Evolutionary conservation across 2,113 vertebrate species (phyloP).

Genomic region (Muntiacus reevesi): DNA sequence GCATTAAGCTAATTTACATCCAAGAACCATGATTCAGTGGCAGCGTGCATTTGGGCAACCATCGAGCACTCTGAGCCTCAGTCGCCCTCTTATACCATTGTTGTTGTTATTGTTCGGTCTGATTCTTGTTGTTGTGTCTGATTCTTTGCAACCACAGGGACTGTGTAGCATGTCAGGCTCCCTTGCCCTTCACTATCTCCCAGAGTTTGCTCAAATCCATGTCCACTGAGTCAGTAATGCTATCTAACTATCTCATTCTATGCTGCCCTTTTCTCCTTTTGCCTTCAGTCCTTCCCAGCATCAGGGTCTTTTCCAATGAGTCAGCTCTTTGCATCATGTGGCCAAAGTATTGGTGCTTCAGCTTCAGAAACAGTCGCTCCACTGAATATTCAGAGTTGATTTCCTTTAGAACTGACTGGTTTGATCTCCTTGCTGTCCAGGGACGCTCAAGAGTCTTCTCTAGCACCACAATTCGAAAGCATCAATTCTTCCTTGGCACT

Average conservation of each 20-base stretch:
- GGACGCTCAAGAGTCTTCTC: neutral
- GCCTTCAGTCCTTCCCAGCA: neutral
- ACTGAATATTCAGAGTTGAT: neutral
- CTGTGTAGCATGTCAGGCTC: neutral
- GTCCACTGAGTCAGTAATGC: neutral
- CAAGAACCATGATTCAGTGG: neutral
- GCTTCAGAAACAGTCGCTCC: neutral
- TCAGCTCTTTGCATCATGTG: neutral
- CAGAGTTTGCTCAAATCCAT: neutral
- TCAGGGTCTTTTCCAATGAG: neutral
- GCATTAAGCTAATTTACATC: no score
- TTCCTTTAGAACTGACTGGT: neutral
- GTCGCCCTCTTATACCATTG: neutral
- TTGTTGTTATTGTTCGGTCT: neutral
- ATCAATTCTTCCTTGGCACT: neutral
- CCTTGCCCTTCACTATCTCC: neutral
- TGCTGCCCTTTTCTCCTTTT: neutral
- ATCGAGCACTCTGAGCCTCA: neutral
- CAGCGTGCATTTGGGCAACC: fast-evolving
- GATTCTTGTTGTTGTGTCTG: neutral
- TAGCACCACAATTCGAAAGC: neutral
- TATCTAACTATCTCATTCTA: neutral
- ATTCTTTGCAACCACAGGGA: neutral
- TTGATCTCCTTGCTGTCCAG: neutral
- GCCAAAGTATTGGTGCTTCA: neutral